These are phyloP conservation scores for Daktulosphaira vitifoliae DNA, from an alignment of 1,140 invertebrate genomes.

Conservation along the genomic window DNA sequence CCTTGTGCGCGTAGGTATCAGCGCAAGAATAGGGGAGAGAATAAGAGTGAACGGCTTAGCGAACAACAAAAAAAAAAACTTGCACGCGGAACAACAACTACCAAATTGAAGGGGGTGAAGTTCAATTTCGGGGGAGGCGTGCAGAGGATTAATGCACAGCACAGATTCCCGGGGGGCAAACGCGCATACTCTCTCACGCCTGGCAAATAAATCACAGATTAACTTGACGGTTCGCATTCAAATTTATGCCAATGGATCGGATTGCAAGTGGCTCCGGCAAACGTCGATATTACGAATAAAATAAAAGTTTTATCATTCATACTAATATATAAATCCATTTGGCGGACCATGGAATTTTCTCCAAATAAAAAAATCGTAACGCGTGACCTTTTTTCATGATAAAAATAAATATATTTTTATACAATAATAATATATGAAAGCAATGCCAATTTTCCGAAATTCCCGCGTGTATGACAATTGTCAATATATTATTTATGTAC, in stretches of 20 bases:
- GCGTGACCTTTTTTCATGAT: no score
- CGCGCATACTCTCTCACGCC: background rate
- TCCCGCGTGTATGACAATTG: no score
- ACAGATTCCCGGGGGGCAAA: slow-evolving; percentile 12
- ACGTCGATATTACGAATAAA: no score
- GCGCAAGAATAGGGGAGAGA: background rate
- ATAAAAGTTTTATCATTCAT: no score
- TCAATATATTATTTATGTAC: no score
- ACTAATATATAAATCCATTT: no score
- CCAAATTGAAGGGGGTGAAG: slow-evolving; percentile 27
- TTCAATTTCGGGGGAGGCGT: slow-evolving; percentile 12
- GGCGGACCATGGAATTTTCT: no score
- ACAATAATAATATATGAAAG: no score
- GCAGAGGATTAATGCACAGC: slow-evolving; percentile 23
- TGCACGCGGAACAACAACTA: background rate
- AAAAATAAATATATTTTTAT: no score
- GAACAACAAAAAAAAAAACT: background rate
- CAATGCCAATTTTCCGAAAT: no score
- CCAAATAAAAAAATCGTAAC: no score
- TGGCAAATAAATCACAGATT: slow-evolving; percentile 31
- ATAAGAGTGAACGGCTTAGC: slow-evolving; percentile 16
- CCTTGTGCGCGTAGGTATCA: background rate
- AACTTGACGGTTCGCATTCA: slow-evolving; percentile 33
- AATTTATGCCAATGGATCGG: slow-evolving; percentile 31
- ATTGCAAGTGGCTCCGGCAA: no score